Evolutionary conservation across 2,888 invertebrate genomes (phyloP), one percentile per base, ranked within the genome.

Genomic region (Allolobophora icterica): DNA sequence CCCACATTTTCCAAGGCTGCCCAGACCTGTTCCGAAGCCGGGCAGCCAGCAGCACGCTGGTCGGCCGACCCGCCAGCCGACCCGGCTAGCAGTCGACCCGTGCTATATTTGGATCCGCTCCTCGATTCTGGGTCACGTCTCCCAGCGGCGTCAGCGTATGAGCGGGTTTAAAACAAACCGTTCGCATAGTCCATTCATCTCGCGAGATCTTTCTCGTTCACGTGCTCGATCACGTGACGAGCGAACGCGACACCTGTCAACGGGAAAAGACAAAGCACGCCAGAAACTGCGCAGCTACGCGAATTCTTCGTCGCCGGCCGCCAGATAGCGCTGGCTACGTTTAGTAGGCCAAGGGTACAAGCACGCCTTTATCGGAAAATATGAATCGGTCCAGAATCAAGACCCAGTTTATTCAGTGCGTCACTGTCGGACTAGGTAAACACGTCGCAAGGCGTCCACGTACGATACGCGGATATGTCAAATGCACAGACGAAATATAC

Each of bases 371-470:
- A 71, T 71, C 71, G 71, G 71, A 71, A 71, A 71, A 30, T n/a
- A 30, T 71, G 71, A 71, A 71, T 71, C 71, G 71, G 71, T n/a
- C 71, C 71, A 71, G 3, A 71, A 11, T 6, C 3, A 24, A 21
- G 71, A 71, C 71, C 71, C 71, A 71, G 71, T 71, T 71, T 30
- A 71, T n/a, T 71, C 71, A n/a, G 71, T 71, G 71, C 71, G 71
- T 71, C 71, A 71, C n/a, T 11, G n/a, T 71, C 5, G 8, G 71
- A 30, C 1, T 8, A 71, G n/a, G 30, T n/a, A 71, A 71, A 71
- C n/a, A 71, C n/a, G n/a, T n/a, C n/a, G n/a, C n/a, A 71, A 3
- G 0, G 52, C 52, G 21, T 42, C 42, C 6, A 52, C 24, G 24
- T 52, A 21, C 24, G 1, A 0, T 71, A n/a, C 71, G n/a, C n/a